Evolutionary conservation across 2,797 vertebrate genomes (phyloP).

Genomic region (Acrossocheilus fasciatus): DNA sequence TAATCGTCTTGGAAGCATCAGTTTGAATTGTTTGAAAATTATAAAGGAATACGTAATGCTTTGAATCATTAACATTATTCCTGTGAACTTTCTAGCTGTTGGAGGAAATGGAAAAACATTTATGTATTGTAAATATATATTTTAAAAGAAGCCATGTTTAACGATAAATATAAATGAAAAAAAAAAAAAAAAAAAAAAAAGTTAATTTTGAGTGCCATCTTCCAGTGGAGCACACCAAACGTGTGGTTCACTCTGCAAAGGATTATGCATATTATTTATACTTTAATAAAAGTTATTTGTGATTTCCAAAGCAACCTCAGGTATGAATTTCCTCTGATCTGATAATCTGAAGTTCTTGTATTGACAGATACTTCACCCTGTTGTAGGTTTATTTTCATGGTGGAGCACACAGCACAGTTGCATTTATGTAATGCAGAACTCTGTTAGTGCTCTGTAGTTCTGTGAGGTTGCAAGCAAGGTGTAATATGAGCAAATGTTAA

Average conservation of each 20-base stretch:
- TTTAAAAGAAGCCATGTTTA: not conserved
- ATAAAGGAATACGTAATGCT: not conserved
- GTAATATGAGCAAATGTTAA: slow-evolving; percentile 37
- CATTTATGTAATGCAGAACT: not conserved
- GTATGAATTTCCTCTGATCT: not conserved
- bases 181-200: too few species aligned
- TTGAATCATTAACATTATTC: not conserved
- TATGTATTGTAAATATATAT: not conserved
- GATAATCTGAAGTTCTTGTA: not conserved
- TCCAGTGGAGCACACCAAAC: not conserved
- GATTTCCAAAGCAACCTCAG: not conserved
- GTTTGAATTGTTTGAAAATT: not conserved
- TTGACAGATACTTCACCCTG: not conserved
- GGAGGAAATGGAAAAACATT: not conserved
- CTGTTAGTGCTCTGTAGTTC: not conserved
- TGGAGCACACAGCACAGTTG: not conserved
- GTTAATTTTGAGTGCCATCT: not conserved
- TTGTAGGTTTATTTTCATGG: not conserved
- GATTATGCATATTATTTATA: not conserved
- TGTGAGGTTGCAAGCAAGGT: slow-evolving; percentile 14
- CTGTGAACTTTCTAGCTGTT: not conserved
- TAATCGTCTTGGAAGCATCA: not conserved
- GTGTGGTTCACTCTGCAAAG: not conserved
- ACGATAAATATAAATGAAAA: not conserved
- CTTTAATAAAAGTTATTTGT: not conserved